Evolutionary conservation across 2,888 invertebrate genomes (phyloP).

Genomic region (Coelinius sp.): DNA sequence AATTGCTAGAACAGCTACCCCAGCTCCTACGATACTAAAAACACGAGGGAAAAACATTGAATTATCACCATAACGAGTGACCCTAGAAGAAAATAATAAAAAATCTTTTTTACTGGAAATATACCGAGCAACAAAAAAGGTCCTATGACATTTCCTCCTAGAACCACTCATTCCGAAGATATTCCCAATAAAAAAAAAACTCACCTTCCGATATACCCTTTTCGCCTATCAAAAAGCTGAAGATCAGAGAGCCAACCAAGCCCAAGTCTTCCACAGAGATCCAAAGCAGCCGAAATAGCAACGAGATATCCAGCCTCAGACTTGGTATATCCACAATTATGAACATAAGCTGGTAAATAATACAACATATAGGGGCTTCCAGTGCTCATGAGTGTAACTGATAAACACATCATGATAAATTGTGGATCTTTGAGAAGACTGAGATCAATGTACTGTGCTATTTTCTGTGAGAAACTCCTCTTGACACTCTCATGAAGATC

Average conservation of each 20-base stretch:
- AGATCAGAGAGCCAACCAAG: slow-evolving; percentile 83
- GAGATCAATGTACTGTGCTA: slow-evolving; percentile 77
- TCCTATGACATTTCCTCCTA: too few species aligned
- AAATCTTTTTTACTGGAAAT: too few species aligned
- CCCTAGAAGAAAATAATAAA: background rate
- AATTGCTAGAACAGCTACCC: slow-evolving; percentile 78
- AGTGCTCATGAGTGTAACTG: slow-evolving; percentile 83
- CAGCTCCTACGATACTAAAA: slow-evolving; percentile 79
- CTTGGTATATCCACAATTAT: slow-evolving; percentile 77
- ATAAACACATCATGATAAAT: slow-evolving; percentile 80
- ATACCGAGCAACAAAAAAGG: too few species aligned
- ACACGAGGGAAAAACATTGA: background rate
- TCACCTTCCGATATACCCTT: slow-evolving; percentile 81
- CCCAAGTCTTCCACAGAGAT: slow-evolving; percentile 80
- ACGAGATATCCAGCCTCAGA: slow-evolving; percentile 79
- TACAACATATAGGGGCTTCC: slow-evolving; percentile 84
- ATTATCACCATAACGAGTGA: too few species aligned
- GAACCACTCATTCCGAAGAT: too few species aligned
- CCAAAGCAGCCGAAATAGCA: slow-evolving; percentile 82
- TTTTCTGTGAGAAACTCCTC: slow-evolving; percentile 63
- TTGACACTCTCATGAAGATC: slow-evolving; percentile 1
- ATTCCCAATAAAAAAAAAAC: slow-evolving; percentile 38
- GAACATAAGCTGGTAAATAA: slow-evolving; percentile 82
- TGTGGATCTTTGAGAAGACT: slow-evolving; percentile 78
- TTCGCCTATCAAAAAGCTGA: slow-evolving; percentile 79